These are phyloP conservation scores for Danio aesculapii DNA, from an alignment of 2,797 vertebrate species.

Conservation along the genomic window DNA sequence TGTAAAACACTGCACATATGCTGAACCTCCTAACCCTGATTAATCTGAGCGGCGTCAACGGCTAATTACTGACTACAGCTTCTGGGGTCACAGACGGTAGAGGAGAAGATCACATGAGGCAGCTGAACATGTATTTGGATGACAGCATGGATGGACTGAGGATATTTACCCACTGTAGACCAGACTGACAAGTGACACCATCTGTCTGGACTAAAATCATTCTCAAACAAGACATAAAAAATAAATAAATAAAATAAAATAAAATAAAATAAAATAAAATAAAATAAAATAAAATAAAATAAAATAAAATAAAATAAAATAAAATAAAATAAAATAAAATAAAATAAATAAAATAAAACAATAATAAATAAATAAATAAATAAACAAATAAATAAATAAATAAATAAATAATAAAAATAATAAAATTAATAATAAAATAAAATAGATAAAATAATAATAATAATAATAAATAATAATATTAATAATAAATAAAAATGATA, in stretches of 20 bases:
- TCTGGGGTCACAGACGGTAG: conserved; percentile 55
- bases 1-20: background rate
- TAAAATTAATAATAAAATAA: no score
- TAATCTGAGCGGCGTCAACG: conserved; percentile 21
- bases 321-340: no score
- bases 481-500: no score
- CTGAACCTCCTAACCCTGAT: conserved; percentile 38
- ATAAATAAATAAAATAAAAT: background rate
- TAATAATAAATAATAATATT: no score
- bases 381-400: no score
- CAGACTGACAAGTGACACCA: background rate
- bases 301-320: no score
- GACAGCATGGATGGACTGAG: background rate
- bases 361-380: no score
- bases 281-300: background rate
- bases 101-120: conserved; percentile 36
- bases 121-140: conserved; percentile 37
- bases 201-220: conserved; percentile 3
- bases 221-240: background rate
- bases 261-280: background rate
- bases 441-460: no score
- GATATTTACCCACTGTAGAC: background rate
- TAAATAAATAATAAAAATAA: no score
- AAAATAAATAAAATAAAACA: no score
- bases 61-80: conserved; percentile 21